These are phyloP conservation scores for Potamarius usumacintae DNA, from an alignment of 2,113 vertebrate species.

Conservation along the genomic window DNA sequence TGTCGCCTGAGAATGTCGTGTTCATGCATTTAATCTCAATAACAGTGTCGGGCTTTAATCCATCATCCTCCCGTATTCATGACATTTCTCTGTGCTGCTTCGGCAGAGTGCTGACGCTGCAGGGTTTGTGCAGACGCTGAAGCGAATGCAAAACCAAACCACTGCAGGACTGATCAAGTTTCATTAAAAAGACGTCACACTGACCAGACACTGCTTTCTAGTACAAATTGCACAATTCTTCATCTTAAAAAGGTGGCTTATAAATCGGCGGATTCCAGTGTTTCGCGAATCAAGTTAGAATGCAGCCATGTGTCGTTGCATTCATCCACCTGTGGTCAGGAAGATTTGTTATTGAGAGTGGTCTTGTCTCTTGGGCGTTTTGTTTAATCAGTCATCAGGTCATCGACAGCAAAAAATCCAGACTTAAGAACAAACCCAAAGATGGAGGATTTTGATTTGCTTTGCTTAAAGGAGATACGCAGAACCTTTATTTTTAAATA, in stretches of 20 bases:
- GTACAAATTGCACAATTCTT: not conserved
- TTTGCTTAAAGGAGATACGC: not conserved
- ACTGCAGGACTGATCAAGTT: not conserved
- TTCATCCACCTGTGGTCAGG: not conserved
- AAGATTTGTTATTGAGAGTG: not conserved
- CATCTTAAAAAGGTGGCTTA: not conserved
- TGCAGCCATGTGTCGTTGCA: not conserved
- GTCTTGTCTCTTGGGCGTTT: not conserved
- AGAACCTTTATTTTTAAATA: too few species aligned
- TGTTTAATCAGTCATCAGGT: not conserved
- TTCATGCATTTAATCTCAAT: constrained; percentile 41
- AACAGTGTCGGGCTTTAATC: constrained; percentile 39
- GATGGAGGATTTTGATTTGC: not conserved
- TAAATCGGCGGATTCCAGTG: not conserved
- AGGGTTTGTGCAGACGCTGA: not conserved
- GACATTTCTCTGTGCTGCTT: constrained; percentile 25
- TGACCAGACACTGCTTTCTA: not conserved
- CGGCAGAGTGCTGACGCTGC: constrained; percentile 12
- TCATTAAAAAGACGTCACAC: not conserved
- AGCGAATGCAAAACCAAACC: not conserved
- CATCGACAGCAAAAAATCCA: not conserved
- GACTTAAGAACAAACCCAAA: not conserved
- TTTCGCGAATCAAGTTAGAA: not conserved
- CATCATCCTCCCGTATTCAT: constrained; percentile 41
- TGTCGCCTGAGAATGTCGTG: constrained; percentile 12